These are phyloP conservation scores for Podotricha telesiphe DNA, from an alignment of 2,888 invertebrate species.

Conservation along the genomic window DNA sequence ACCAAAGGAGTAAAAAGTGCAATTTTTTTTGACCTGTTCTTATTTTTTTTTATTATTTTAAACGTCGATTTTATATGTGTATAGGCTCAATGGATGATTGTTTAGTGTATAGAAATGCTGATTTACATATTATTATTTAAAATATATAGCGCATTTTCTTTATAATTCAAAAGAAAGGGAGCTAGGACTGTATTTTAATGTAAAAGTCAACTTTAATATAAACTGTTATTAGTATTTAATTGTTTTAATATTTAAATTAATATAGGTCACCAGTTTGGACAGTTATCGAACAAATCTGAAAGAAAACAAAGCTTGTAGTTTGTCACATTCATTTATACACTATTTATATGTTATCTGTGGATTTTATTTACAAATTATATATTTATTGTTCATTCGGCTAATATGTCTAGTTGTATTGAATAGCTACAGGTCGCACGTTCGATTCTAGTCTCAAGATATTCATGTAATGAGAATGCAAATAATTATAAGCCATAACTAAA, in stretches of 20 bases:
- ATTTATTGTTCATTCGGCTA: neutral
- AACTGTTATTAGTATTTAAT: neutral
- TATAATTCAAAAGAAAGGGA: constrained; percentile 16
- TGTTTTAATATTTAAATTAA: neutral
- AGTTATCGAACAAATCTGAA: neutral
- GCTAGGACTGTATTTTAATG: neutral
- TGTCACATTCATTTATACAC: no score
- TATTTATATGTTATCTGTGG: neutral
- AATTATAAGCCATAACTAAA: no score
- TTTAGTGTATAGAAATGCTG: constrained; percentile 13
- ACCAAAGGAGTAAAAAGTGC: constrained; percentile 45
- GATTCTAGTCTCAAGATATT: neutral
- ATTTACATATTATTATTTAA: constrained; percentile 10
- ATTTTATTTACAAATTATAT: neutral
- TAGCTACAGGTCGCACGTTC: neutral
- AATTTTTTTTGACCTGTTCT: constrained; percentile 32
- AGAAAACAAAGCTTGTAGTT: neutral
- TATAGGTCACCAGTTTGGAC: neutral
- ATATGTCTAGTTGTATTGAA: neutral
- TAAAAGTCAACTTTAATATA: neutral
- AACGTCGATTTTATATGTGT: neutral
- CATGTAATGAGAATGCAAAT: no score
- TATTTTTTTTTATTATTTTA: constrained; percentile 17
- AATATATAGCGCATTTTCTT: constrained; percentile 19
- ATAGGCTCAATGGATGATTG: constrained; percentile 21